phyloP scores from a whole-genome alignment of 2,888 invertebrate species.

The Diarsia brunnea region DNA sequence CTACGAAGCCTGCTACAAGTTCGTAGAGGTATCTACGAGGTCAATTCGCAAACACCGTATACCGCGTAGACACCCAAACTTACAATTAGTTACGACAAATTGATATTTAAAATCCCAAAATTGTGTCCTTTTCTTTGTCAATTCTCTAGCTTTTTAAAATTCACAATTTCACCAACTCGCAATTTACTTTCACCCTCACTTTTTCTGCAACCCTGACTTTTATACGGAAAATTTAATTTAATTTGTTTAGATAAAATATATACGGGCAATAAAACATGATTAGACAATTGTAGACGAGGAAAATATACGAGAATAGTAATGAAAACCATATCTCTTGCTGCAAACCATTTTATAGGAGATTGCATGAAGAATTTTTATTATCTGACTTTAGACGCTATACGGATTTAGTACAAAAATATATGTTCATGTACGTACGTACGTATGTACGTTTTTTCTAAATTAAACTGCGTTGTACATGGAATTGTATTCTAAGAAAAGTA shows the following conservation, averaged over 20 bases:
- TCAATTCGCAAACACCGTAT: background rate
- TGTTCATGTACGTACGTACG: background rate
- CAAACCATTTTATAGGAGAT: conserved; percentile 64
- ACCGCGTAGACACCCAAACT: background rate
- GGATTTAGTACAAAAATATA: conserved; percentile 43
- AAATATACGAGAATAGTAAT: conserved; percentile 56
- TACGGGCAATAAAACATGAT: conserved; percentile 63
- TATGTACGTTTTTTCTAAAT: conserved; percentile 24
- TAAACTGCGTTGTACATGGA: conserved; percentile 37
- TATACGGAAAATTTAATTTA: conserved; percentile 50
- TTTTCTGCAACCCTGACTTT: conserved; percentile 31
- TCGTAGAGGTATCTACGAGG: background rate
- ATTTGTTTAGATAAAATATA: conserved; percentile 56
- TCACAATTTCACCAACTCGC: too few relatives aligned
- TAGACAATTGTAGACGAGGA: conserved; percentile 55
- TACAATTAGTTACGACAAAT: background rate
- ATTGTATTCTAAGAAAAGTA: conserved; percentile 6
- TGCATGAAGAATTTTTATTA: conserved; percentile 60
- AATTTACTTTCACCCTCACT: conserved; percentile 13
- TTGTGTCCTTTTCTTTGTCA: background rate
- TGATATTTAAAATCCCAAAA: background rate
- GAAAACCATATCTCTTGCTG: conserved; percentile 60
- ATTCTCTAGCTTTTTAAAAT: conserved; percentile 8
- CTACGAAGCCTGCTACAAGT: too few relatives aligned
- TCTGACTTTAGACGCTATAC: conserved; percentile 45